A percentile compares a stretch with the other conserved stretches of the same genome.
Conservation (phyloP, 2,113 vertebrate genomes). For the Hippocampus mohnikei region DNA sequence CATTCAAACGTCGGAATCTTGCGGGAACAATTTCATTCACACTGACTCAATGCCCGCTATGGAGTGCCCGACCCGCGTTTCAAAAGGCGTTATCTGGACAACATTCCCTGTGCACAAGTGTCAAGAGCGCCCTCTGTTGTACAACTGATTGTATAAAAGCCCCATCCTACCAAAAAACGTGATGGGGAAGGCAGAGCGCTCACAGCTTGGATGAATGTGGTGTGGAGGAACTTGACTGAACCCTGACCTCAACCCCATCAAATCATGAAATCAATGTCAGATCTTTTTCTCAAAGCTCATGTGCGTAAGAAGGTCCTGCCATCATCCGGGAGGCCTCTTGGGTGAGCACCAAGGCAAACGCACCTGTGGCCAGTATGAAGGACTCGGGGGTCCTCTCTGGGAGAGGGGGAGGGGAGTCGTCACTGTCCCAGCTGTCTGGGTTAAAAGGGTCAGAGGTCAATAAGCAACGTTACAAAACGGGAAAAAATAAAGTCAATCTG, state of each 20-base stretch:
- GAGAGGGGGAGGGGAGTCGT: conserved; percentile 86
- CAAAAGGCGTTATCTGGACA: too few species aligned
- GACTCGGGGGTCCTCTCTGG: conserved; percentile 91
- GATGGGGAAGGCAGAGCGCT: background rate
- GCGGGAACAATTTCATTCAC: background rate
- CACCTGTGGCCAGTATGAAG: conserved; percentile 88
- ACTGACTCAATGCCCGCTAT: background rate
- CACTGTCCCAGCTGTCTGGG: conserved; percentile 84
- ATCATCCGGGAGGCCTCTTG: conserved; percentile 1
- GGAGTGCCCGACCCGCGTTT: background rate
- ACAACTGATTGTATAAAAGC: background rate
- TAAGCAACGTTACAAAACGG: conserved; percentile 14
- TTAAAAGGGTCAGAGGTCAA: conserved; percentile 72
- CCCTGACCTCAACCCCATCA: background rate
- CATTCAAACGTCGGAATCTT: background rate
- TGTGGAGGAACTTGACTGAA: background rate
- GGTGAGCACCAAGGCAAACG: conserved; percentile 68
- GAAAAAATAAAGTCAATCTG: background rate
- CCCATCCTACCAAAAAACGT: background rate
- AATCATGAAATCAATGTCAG: background rate
- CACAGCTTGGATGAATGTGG: background rate
- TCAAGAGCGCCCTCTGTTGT: conserved; percentile 39
- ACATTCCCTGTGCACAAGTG: background rate
- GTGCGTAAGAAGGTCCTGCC: background rate
- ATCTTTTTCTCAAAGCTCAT: background rate